Percentiles rank a stretch among this genome's conserved stretches.
Conservation (phyloP, 2,888 invertebrate genomes). For the Drosophila putrida region DNA sequence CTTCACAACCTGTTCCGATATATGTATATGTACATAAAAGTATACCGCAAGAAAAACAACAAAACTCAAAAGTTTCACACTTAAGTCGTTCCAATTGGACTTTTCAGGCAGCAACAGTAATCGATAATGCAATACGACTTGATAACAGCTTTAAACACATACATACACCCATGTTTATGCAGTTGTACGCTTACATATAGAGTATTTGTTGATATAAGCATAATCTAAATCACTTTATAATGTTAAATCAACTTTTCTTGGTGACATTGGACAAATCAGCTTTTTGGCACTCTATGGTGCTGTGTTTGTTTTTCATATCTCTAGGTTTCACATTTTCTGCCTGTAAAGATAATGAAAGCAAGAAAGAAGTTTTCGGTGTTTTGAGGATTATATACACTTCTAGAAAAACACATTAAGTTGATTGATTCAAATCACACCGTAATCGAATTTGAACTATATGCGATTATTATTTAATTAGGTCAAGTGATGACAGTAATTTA, state of each 20-base stretch:
- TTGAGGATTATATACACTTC: slow-evolving; percentile 1
- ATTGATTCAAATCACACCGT: slow-evolving; percentile 1
- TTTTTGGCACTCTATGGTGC: slow-evolving; percentile 19
- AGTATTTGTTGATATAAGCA: slow-evolving; percentile 15
- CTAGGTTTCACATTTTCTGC: slow-evolving; percentile 16
- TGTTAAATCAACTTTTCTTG: slow-evolving; percentile 35
- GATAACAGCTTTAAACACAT: slow-evolving; percentile 36
- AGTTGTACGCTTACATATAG: not conserved
- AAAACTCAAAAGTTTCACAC: slow-evolving; percentile 15
- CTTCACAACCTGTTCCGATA: slow-evolving; percentile 15
- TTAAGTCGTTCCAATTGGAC: slow-evolving; percentile 17
- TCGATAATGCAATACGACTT: slow-evolving; percentile 49
- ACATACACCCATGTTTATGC: slow-evolving; percentile 1
- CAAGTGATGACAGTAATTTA: not conserved
- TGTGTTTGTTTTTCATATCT: slow-evolving; percentile 43
- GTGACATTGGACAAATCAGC: slow-evolving; percentile 18
- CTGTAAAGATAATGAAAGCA: slow-evolving; percentile 28
- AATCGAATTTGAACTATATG: not conserved
- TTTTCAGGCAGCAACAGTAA: slow-evolving; percentile 38
- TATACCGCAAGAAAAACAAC: slow-evolving; percentile 16
- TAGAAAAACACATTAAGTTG: not conserved
- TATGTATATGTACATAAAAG: slow-evolving; percentile 1
- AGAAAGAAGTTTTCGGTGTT: not conserved
- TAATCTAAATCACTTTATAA: slow-evolving; percentile 62
- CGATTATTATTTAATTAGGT: not conserved